Conservation (phyloP, 2,113 vertebrate species). For the Passerina amoena region DNA sequence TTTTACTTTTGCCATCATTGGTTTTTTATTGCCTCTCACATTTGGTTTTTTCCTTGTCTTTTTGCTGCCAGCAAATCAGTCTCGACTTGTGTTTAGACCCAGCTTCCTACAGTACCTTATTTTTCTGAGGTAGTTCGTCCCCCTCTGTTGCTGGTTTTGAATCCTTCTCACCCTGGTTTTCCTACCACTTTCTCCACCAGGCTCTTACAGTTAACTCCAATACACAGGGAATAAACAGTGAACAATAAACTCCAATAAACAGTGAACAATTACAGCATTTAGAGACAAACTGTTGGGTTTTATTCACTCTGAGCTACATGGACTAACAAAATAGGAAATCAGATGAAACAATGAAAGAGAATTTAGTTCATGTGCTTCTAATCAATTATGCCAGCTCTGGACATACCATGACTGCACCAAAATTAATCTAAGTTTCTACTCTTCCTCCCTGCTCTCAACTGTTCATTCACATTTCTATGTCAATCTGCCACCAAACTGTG, state of each 20-base stretch:
- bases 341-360: background rate
- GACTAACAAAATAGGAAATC: background rate
- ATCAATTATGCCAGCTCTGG: background rate
- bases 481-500: background rate
- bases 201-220: background rate
- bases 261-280: background rate
- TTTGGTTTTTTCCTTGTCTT: constrained; percentile 13
- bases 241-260: no score
- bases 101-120: background rate
- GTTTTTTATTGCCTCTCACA: constrained; percentile 30
- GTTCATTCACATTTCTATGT: background rate
- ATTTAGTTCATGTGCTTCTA: background rate
- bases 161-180: background rate
- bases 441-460: background rate
- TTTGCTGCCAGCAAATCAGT: constrained; percentile 2
- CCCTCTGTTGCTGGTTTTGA: background rate
- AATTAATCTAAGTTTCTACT: background rate
- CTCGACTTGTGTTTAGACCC: background rate
- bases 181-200: background rate
- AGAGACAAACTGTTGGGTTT: background rate
- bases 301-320: background rate
- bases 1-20: constrained; percentile 39
- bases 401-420: background rate
- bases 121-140: background rate
- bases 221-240: background rate